Evolutionary conservation across 1,140 invertebrate genomes (phyloP).

Genomic region (Charaxes varanes): DNA sequence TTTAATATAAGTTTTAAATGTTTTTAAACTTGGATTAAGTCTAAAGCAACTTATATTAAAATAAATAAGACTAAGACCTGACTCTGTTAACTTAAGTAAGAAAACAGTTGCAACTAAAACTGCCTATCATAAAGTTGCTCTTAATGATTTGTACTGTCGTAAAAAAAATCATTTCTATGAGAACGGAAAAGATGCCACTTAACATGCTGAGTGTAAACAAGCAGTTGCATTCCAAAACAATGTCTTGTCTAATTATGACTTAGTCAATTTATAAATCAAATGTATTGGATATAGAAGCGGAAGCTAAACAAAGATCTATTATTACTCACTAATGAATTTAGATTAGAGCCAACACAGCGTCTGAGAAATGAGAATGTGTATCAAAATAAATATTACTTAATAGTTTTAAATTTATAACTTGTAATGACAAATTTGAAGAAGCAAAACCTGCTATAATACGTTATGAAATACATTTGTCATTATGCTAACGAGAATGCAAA

Average conservation of each 20-base stretch:
- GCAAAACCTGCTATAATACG: too few species aligned
- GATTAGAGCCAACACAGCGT: slow-evolving; percentile 40
- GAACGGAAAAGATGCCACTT: slow-evolving; percentile 36
- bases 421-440: too few species aligned
- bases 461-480: too few species aligned
- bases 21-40: too few species aligned
- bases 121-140: too few species aligned
- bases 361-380: slow-evolving; percentile 26
- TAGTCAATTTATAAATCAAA: slow-evolving; percentile 40
- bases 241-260: slow-evolving; percentile 32
- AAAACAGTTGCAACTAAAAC: too few species aligned
- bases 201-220: slow-evolving; percentile 24
- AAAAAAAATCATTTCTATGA: too few species aligned
- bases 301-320: slow-evolving; percentile 56
- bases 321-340: slow-evolving; percentile 37
- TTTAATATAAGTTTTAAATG: background rate
- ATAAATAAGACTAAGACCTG: too few species aligned
- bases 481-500: too few species aligned
- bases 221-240: slow-evolving; percentile 24
- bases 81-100: too few species aligned
- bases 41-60: too few species aligned
- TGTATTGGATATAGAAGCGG: slow-evolving; percentile 38
- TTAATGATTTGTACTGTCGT: too few species aligned
- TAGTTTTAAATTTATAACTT: slow-evolving; percentile 3
- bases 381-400: slow-evolving; percentile 15